Conservation (phyloP, 2,888 invertebrate species). For the Norana najaformis region DNA sequence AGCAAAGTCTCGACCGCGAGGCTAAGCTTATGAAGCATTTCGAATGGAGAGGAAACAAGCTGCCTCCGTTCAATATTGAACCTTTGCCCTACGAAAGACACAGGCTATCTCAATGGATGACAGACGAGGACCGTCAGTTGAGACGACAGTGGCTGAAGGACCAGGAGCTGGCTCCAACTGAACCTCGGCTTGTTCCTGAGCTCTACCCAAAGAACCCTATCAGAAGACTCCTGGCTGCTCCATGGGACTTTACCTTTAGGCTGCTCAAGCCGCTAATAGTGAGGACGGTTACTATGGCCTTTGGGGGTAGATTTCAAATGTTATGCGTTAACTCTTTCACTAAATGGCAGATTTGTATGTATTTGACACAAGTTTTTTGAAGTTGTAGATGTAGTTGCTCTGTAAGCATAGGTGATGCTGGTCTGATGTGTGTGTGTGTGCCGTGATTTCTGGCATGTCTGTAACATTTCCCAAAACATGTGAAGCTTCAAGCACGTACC, state of each 20-base stretch:
- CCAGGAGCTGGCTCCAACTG: conserved; percentile 54
- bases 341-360: not conserved
- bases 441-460: too few relatives aligned
- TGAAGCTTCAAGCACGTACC: not conserved
- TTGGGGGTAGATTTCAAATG: not conserved
- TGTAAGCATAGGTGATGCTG: not conserved
- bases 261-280: conserved; percentile 45
- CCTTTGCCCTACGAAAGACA: conserved; percentile 53
- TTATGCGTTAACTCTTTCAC: not conserved
- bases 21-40: conserved; percentile 39
- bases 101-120: conserved; percentile 53
- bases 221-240: conserved; percentile 49
- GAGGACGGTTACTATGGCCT: conserved; percentile 27
- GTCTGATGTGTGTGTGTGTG: too few relatives aligned
- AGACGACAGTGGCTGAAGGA: conserved; percentile 58
- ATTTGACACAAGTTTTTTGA: not conserved
- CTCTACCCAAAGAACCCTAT: conserved; percentile 51
- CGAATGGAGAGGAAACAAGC: conserved; percentile 51
- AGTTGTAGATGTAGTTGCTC: not conserved
- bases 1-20: conserved; percentile 40
- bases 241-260: conserved; percentile 47
- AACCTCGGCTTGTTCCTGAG: conserved; percentile 53
- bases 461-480: not conserved
- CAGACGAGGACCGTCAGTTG: conserved; percentile 54
- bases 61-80: conserved; percentile 57